A percentile compares a stretch with the other conserved stretches of the same genome.
Conservation (phyloP, 2,113 vertebrate genomes). For the Rhinoptilus africanus region DNA sequence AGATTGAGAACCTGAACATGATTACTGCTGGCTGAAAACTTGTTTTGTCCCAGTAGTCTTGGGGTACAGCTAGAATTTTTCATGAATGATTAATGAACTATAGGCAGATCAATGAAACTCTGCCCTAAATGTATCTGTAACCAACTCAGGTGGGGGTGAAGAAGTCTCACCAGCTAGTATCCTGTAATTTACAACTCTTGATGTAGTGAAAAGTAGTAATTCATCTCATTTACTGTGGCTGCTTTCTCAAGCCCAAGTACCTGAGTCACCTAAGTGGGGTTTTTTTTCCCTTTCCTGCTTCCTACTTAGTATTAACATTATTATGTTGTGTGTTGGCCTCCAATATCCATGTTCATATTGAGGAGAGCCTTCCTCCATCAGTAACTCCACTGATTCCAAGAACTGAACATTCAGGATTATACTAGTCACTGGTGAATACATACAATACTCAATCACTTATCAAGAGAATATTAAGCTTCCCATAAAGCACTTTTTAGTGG, state of each 20-base stretch:
- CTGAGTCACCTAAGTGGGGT: constrained; percentile 16
- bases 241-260: constrained; percentile 35
- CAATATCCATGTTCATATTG: not conserved
- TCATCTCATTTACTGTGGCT: constrained; percentile 48
- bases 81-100: constrained; percentile 61
- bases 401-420: not conserved
- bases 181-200: constrained; percentile 6
- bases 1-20: constrained; percentile 35
- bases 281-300: constrained; percentile 30
- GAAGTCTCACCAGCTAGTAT: constrained; percentile 1
- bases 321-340: not conserved
- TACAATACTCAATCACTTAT: not conserved
- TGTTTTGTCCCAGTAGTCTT: constrained; percentile 60
- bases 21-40: constrained; percentile 60
- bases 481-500: not conserved
- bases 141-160: not conserved
- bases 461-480: constrained; percentile 14
- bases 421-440: not conserved
- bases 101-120: constrained; percentile 36
- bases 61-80: constrained; percentile 33
- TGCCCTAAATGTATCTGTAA: constrained; percentile 44
- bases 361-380: not conserved
- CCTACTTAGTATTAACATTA: not conserved
- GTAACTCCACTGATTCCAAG: not conserved
- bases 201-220: constrained; percentile 40